Conservation (phyloP, 2,888 invertebrate species). For the Drosophila sordidula region DNA sequence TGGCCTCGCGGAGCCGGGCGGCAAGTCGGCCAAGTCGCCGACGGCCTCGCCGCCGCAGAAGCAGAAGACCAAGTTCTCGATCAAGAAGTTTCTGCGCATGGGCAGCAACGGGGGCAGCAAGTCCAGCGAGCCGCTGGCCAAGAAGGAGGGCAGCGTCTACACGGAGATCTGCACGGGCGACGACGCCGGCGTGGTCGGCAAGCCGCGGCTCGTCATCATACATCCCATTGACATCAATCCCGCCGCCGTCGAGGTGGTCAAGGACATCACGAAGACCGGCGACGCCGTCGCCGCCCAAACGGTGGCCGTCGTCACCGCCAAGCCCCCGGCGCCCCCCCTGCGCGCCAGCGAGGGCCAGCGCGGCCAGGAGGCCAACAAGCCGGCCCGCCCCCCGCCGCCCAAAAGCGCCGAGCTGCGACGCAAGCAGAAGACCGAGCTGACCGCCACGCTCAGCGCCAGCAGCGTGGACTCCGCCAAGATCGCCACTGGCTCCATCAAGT, state of each 20-base stretch:
- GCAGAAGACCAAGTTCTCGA: conserved; percentile 91
- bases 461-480: conserved; percentile 66
- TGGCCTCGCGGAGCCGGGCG: conserved; percentile 47
- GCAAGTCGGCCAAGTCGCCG: conserved; percentile 49
- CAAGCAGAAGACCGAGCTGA: conserved; percentile 86
- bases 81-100: conserved; percentile 93
- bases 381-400: conserved; percentile 90
- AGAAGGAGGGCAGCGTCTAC: conserved; percentile 85
- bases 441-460: conserved; percentile 61
- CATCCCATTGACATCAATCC: conserved; percentile 95
- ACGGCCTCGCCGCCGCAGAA: conserved; percentile 82
- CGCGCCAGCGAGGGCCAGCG: conserved; percentile 84
- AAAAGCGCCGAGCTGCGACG: conserved; percentile 88
- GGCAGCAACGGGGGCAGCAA: conserved; percentile 90
- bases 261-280: conserved; percentile 86
- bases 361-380: conserved; percentile 87
- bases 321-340: conserved; percentile 93
- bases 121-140: conserved; percentile 85
- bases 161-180: conserved; percentile 85
- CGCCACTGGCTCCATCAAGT: conserved; percentile 83
- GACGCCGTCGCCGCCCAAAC: conserved; percentile 82
- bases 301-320: conserved; percentile 85
- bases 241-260: conserved; percentile 91
- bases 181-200: conserved; percentile 84
- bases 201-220: conserved; percentile 93